A percentile compares a stretch with the other conserved stretches of the same genome.
Conservation (phyloP, 1,140 invertebrate genomes). For the Phenacoccus solenopsis region DNA sequence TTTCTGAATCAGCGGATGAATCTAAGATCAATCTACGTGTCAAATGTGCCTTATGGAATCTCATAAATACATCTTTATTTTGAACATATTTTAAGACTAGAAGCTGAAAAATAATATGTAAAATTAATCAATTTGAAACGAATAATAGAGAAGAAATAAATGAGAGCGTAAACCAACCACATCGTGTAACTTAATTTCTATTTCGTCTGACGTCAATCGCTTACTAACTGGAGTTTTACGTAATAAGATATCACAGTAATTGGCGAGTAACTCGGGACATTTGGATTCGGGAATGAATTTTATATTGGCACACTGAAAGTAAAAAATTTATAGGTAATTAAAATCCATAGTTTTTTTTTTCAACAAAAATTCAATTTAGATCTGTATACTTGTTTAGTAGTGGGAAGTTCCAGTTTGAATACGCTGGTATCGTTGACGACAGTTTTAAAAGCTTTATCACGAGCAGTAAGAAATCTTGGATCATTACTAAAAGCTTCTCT, state of each 20-base stretch:
- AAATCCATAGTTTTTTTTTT: background rate
- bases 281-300: constrained; percentile 78
- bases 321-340: background rate
- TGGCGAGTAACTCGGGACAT: constrained; percentile 95
- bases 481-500: constrained; percentile 93
- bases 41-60: constrained; percentile 96
- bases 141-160: background rate
- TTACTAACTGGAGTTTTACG: constrained; percentile 93
- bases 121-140: background rate
- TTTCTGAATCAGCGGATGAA: constrained; percentile 95
- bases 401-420: constrained; percentile 67
- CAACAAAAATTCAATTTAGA: background rate
- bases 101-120: constrained; percentile 41
- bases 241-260: constrained; percentile 99
- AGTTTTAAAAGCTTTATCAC: constrained; percentile 96
- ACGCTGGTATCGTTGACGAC: constrained; percentile 98
- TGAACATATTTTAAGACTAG: constrained; percentile 97
- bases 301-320: constrained; percentile 29
- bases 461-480: constrained; percentile 88
- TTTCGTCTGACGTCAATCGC: constrained; percentile 92
- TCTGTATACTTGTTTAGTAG: constrained; percentile 40
- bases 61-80: constrained; percentile 99
- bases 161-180: constrained; percentile 46
- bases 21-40: constrained; percentile 90
- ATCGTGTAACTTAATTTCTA: constrained; percentile 83